Conservation (phyloP, 2,888 invertebrate species). For the Boloria selene region DNA sequence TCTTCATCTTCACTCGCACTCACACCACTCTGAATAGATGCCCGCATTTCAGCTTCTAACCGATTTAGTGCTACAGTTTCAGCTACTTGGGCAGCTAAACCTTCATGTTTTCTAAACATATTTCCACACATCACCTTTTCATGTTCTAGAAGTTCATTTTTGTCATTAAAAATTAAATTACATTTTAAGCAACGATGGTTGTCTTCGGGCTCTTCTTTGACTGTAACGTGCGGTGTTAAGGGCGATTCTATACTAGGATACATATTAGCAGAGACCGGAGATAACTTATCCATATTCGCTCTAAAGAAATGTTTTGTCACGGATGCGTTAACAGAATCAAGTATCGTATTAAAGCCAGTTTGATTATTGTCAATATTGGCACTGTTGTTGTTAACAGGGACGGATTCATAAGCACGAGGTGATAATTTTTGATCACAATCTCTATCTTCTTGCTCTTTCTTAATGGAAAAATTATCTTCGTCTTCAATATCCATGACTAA, state of each 20-base stretch:
- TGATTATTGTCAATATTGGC: slow-evolving; percentile 74
- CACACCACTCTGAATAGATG: slow-evolving; percentile 74
- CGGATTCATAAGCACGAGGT: slow-evolving; percentile 58
- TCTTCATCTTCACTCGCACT: slow-evolving; percentile 86
- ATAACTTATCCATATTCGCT: slow-evolving; percentile 85
- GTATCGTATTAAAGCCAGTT: slow-evolving; percentile 86
- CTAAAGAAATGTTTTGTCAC: slow-evolving; percentile 89
- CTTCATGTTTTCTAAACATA: slow-evolving; percentile 85
- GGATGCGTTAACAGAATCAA: slow-evolving; percentile 88
- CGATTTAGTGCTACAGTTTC: slow-evolving; percentile 84
- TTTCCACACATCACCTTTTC: slow-evolving; percentile 85
- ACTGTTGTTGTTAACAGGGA: slow-evolving; percentile 60
- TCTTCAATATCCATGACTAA: slow-evolving; percentile 87
- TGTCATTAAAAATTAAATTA: slow-evolving; percentile 81
- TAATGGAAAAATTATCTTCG: slow-evolving; percentile 74
- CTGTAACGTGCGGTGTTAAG: slow-evolving; percentile 53
- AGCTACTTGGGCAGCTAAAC: slow-evolving; percentile 89
- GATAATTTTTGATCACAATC: slow-evolving; percentile 55
- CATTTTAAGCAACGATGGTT: slow-evolving; percentile 82
- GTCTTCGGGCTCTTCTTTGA: slow-evolving; percentile 71
- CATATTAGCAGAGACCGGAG: slow-evolving; percentile 79
- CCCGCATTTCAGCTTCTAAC: slow-evolving; percentile 75
- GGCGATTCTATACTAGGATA: slow-evolving; percentile 67
- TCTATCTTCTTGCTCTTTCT: slow-evolving; percentile 70
- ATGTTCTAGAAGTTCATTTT: slow-evolving; percentile 86